Evolutionary conservation across 53 echinoderm and acorn worm genomes (phyloP).

Genomic region (Stichopus horrens): DNA sequence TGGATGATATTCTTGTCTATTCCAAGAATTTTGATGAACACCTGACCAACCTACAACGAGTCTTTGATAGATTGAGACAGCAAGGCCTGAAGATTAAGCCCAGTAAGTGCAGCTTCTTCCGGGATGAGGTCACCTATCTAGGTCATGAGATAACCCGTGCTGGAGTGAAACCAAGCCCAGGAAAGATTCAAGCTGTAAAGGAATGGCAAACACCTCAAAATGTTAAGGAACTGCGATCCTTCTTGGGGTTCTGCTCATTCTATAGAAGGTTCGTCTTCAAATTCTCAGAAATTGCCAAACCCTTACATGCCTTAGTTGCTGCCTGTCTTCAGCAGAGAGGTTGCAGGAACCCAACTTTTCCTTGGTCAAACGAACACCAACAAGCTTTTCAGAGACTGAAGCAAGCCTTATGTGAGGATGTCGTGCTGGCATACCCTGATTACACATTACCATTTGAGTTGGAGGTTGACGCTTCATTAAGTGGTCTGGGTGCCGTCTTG

Average conservation of each 20-base stretch:
- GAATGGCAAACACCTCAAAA: conserved; percentile 42
- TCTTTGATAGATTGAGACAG: conserved; percentile 42
- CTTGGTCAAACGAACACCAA: conserved; percentile 46
- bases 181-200: conserved; percentile 43
- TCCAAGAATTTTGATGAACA: conserved; percentile 50
- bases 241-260: conserved; percentile 46
- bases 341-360: neutral
- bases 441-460: conserved; percentile 53
- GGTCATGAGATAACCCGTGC: conserved; percentile 47
- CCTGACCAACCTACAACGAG: conserved; percentile 32
- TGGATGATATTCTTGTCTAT: conserved; percentile 57
- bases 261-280: conserved; percentile 39
- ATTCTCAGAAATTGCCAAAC: conserved; percentile 44
- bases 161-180: conserved; percentile 45
- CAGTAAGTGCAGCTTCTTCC: conserved; percentile 38
- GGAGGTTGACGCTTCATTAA: conserved; percentile 53
- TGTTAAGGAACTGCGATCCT: conserved; percentile 41
- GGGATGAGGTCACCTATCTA: conserved; percentile 42
- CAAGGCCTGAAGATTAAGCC: conserved; percentile 61
- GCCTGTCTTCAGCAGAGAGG: conserved; percentile 6
- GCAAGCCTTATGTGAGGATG: conserved; percentile 33
- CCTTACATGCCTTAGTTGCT: conserved; percentile 35
- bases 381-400: conserved; percentile 54
- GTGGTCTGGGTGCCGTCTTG: conserved; percentile 57
- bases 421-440: conserved; percentile 57